Conservation (phyloP, 2,113 vertebrate genomes). For the Microcebus murinus region DNA sequence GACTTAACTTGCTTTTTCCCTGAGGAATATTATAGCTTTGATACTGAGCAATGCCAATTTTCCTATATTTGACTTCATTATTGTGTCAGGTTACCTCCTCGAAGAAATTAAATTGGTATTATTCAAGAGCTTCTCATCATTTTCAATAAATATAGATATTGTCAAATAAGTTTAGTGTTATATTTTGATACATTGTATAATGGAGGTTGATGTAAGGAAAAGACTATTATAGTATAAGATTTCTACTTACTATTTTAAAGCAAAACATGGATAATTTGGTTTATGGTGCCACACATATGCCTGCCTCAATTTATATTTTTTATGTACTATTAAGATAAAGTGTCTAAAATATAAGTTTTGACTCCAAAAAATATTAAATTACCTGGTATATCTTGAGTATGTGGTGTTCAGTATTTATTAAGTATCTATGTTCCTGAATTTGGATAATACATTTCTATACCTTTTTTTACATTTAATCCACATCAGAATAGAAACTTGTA, state of each 20-base stretch:
- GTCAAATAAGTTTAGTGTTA: not conserved
- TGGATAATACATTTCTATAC: not conserved
- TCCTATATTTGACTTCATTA: not conserved
- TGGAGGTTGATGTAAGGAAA: not conserved
- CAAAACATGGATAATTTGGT: not conserved
- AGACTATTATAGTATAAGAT: not conserved
- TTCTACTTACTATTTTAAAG: not conserved
- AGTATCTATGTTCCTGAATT: not conserved
- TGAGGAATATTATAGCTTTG: not conserved
- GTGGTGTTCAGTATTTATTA: not conserved
- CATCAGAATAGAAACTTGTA: not conserved
- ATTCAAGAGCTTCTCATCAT: not conserved
- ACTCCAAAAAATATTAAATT: not conserved
- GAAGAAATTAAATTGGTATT: not conserved
- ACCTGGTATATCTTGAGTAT: not conserved
- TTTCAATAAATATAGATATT: not conserved
- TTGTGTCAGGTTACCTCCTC: conserved; percentile 1
- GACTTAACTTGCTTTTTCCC: not conserved
- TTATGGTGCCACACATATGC: not conserved
- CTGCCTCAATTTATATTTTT: not conserved
- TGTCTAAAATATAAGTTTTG: not conserved
- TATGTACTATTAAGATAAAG: not conserved
- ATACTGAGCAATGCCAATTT: not conserved
- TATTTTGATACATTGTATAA: not conserved
- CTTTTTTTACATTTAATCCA: not conserved